Conservation (phyloP, 2,797 vertebrate species). For the Phyllotis vaccarum region DNA sequence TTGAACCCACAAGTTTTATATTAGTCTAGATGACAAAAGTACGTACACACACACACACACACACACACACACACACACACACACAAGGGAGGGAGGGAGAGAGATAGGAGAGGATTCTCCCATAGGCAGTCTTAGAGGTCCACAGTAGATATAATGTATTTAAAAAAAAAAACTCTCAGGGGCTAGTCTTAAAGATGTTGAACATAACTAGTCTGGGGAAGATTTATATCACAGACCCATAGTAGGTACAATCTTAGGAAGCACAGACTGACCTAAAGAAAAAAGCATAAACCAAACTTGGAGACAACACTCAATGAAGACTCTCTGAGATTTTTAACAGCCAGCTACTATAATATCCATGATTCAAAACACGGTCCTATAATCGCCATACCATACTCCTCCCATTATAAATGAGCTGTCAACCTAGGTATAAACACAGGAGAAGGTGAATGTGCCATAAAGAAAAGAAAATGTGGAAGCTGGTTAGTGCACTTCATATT, state of each 20-base stretch:
- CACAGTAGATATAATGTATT: not conserved
- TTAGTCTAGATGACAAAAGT: not conserved
- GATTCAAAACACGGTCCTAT: not conserved
- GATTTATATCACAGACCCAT: not conserved
- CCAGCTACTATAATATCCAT: not conserved
- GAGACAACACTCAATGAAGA: not conserved
- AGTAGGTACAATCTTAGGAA: conserved; percentile 3
- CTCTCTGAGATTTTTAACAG: not conserved
- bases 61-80: not conserved
- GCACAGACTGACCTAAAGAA: not conserved
- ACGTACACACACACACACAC: not conserved
- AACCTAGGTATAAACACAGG: not conserved
- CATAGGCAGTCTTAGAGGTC: conserved; percentile 18
- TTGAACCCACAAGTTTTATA: not conserved
- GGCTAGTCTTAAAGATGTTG: conserved; percentile 37
- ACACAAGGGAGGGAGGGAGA: not conserved
- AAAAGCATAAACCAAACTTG: not conserved
- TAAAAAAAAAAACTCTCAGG: not conserved
- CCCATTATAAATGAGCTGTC: not conserved
- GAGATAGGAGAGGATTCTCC: not conserved
- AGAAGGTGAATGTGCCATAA: not conserved
- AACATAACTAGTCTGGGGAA: not conserved
- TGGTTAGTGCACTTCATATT: not conserved
- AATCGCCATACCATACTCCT: not conserved
- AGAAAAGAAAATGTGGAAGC: not conserved